Conservation (phyloP, 1,140 invertebrate species). For the Limonius californicus region DNA sequence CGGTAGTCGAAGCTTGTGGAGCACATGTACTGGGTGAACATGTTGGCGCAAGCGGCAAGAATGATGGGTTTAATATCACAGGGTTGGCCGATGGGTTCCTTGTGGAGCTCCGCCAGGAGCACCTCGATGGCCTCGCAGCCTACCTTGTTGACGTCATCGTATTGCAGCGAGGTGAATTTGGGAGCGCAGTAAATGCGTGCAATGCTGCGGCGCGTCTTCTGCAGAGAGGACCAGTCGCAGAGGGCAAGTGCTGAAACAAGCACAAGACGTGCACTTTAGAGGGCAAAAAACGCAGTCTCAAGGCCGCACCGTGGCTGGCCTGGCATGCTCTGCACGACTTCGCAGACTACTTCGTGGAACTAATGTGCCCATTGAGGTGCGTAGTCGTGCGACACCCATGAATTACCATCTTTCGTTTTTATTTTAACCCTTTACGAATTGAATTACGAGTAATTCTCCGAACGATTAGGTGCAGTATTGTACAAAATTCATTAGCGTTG, state of each 20-base stretch:
- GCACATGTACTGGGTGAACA: slow-evolving; percentile 84
- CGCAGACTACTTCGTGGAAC: slow-evolving; percentile 29
- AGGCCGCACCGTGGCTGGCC: slow-evolving; percentile 2
- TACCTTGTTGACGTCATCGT: slow-evolving; percentile 61
- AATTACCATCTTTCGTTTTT: slow-evolving; percentile 1
- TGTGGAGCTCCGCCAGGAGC: slow-evolving; percentile 55
- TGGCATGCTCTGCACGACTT: neutral
- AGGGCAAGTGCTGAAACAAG: slow-evolving; percentile 71
- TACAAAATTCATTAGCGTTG: neutral
- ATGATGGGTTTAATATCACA: slow-evolving; percentile 60
- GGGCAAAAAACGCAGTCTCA: slow-evolving; percentile 5
- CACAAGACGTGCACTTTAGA: neutral
- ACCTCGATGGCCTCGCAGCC: slow-evolving; percentile 58
- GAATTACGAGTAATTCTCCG: neutral
- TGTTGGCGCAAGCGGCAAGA: slow-evolving; percentile 70
- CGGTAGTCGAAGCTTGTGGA: slow-evolving; percentile 65
- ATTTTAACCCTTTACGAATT: too few relatives aligned
- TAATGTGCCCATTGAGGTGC: slow-evolving; percentile 28
- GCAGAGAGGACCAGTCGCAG: slow-evolving; percentile 80
- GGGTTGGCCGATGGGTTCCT: slow-evolving; percentile 45
- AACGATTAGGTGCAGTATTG: neutral
- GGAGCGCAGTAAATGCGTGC: slow-evolving; percentile 74
- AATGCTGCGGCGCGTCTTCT: slow-evolving; percentile 72
- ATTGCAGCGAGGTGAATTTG: slow-evolving; percentile 65
- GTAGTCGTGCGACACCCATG: slow-evolving; percentile 29